Conservation (phyloP, 1,140 invertebrate genomes). For the Coenobita brevimanus region DNA sequence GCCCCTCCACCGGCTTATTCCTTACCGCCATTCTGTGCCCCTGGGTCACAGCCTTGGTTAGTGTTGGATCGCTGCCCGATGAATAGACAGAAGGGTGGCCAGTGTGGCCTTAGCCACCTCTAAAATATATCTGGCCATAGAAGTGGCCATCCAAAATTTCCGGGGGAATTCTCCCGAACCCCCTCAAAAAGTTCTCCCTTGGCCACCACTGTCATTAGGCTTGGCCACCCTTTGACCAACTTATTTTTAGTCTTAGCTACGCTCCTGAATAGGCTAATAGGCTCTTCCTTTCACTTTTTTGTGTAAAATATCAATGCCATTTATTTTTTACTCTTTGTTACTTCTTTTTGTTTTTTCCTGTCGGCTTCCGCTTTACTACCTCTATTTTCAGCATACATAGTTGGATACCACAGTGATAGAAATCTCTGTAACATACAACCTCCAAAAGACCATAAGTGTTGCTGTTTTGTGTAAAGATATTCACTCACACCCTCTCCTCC, state of each 20-base stretch:
- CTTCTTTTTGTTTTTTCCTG: too few species aligned
- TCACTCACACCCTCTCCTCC: neutral
- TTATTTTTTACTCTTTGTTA: neutral
- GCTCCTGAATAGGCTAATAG: neutral
- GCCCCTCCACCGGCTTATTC: conserved; percentile 32
- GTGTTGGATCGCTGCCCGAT: neutral
- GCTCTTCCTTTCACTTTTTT: neutral
- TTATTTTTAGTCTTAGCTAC: neutral
- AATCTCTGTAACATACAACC: too few species aligned
- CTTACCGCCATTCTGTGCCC: conserved; percentile 3
- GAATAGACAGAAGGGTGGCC: too few species aligned
- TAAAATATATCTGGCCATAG: too few species aligned
- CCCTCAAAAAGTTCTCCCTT: too few species aligned
- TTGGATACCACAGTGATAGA: too few species aligned
- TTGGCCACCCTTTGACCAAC: too few species aligned
- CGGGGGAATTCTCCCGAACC: too few species aligned
- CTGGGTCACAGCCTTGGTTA: conserved; percentile 45
- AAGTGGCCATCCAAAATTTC: too few species aligned
- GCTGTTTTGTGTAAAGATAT: neutral
- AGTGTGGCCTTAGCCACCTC: neutral
- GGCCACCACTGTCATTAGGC: too few species aligned
- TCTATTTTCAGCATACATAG: too few species aligned
- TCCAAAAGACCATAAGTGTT: neutral
- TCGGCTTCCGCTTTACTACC: too few species aligned
- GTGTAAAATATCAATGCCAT: neutral